Conservation (phyloP, 2,888 invertebrate species). For the Unio pictorum region DNA sequence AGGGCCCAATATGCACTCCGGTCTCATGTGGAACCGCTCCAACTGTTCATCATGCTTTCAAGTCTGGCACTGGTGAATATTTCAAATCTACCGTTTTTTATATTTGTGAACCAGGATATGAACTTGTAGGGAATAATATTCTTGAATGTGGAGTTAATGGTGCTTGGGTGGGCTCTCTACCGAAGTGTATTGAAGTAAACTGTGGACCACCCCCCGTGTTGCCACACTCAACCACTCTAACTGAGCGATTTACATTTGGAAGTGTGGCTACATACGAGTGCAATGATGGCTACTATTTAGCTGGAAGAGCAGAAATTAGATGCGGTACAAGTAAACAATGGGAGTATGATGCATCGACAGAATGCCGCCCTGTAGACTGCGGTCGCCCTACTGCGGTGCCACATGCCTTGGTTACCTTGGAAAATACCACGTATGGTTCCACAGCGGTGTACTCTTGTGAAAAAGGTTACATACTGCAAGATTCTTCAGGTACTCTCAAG, state of each 20-base stretch:
- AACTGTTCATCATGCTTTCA: slow-evolving; percentile 31
- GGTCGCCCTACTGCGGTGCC: slow-evolving; percentile 27
- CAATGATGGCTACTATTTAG: slow-evolving; percentile 42
- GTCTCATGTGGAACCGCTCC: slow-evolving; percentile 71
- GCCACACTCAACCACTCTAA: slow-evolving; percentile 24
- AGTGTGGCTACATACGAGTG: slow-evolving; percentile 45
- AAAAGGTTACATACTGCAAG: slow-evolving; percentile 50
- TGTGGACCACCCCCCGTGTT: slow-evolving; percentile 52
- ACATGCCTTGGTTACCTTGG: slow-evolving; percentile 70
- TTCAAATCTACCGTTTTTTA: slow-evolving; percentile 35
- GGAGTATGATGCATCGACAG: slow-evolving; percentile 30
- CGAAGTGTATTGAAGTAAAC: slow-evolving; percentile 57
- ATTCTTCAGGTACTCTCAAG: slow-evolving; percentile 21
- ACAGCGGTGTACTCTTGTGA: slow-evolving; percentile 56
- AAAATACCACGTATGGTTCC: slow-evolving; percentile 56
- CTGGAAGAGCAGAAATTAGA: slow-evolving; percentile 34
- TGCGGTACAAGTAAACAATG: slow-evolving; percentile 41
- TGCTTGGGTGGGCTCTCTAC: slow-evolving; percentile 61
- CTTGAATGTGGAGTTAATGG: slow-evolving; percentile 60
- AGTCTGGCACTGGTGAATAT: slow-evolving; percentile 16
- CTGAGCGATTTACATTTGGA: slow-evolving; percentile 24
- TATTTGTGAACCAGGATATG: slow-evolving; percentile 54
- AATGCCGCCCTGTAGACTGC: slow-evolving; percentile 51
- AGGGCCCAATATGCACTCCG: slow-evolving; percentile 60
- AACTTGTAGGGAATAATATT: slow-evolving; percentile 49